Conservation (phyloP, 1,140 invertebrate genomes). For the Hylaeus volcanicus region DNA sequence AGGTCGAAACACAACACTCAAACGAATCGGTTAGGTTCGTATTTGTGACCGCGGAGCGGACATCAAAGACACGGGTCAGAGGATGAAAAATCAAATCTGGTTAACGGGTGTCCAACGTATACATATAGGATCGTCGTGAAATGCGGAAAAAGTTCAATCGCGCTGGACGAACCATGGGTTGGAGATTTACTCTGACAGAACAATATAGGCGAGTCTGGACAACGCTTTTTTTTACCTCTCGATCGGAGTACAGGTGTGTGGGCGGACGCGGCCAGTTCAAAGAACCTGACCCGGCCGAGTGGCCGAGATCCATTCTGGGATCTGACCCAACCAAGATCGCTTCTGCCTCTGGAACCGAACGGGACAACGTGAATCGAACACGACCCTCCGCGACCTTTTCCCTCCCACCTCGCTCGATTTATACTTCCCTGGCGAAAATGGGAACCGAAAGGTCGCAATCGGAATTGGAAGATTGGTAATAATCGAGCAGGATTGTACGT, state of each 20-base stretch:
- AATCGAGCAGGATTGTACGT: slow-evolving; percentile 25
- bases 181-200: slow-evolving; percentile 32
- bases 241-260: slow-evolving; percentile 37
- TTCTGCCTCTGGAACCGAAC: slow-evolving; percentile 46
- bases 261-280: slow-evolving; percentile 47
- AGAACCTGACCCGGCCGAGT: slow-evolving; percentile 62
- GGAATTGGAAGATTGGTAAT: slow-evolving; percentile 51
- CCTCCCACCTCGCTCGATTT: neutral
- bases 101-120: neutral
- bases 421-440: slow-evolving; percentile 17
- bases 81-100: slow-evolving; percentile 14
- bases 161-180: neutral
- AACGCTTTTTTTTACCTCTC: slow-evolving; percentile 9
- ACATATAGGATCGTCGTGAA: no score
- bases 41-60: neutral
- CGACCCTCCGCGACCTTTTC: slow-evolving; percentile 33
- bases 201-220: slow-evolving; percentile 10
- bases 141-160: slow-evolving; percentile 29
- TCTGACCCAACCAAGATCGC: slow-evolving; percentile 56
- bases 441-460: slow-evolving; percentile 41
- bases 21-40: neutral
- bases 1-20: neutral
- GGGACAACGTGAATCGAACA: slow-evolving; percentile 37
- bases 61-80: neutral
- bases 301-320: slow-evolving; percentile 63